Percentiles rank a stretch among this genome's conserved stretches.
Evolutionary conservation across 2,113 vertebrate species (phyloP).

Genomic region (Hemiscyllium ocellatum): DNA sequence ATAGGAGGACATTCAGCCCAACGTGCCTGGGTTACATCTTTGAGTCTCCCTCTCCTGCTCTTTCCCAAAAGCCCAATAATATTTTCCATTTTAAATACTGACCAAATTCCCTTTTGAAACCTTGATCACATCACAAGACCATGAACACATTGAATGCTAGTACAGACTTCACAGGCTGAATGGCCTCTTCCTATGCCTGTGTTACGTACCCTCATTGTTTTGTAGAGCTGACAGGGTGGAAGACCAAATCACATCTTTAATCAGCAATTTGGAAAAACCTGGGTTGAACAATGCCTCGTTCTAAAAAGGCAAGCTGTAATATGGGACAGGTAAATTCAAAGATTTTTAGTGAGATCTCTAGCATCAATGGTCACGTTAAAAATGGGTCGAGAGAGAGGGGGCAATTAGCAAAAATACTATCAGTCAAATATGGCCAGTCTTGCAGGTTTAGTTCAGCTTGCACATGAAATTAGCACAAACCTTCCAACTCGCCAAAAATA

Average conservation of each 20-base stretch:
- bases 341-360: neutral
- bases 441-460: too few relatives aligned
- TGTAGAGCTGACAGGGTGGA: too few relatives aligned
- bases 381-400: neutral
- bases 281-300: neutral
- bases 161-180: neutral
- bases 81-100: neutral
- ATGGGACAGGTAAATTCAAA: neutral
- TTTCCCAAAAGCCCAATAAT: neutral
- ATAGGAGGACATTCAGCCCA: neutral
- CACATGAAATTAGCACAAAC: neutral
- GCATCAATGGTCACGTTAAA: neutral
- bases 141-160: neutral
- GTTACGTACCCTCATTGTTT: neutral
- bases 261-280: neutral
- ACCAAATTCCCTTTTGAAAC: neutral
- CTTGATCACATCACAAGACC: neutral
- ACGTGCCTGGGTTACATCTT: neutral
- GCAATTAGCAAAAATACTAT: neutral
- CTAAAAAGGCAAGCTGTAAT: neutral
- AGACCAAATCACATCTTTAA: neutral
- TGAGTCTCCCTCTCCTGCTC: neutral
- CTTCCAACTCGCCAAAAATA: neutral
- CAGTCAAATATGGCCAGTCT: neutral
- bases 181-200: neutral